These are phyloP conservation scores for Sebastes hubbsi DNA, from an alignment of 2,797 vertebrate species.

Conservation along the genomic window DNA sequence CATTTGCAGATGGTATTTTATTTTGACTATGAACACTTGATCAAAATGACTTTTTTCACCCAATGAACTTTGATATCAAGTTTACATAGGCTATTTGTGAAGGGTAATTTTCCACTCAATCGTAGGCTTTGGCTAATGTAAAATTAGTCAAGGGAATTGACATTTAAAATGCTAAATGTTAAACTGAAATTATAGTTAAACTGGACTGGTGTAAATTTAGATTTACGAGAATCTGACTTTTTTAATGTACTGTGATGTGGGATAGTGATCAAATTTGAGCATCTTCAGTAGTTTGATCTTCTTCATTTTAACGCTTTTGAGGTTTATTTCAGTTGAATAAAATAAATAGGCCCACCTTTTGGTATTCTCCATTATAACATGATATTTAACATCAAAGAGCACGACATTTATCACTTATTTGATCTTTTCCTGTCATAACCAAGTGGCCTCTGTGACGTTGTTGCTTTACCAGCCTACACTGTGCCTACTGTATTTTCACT, in stretches of 20 bases:
- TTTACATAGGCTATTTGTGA: background rate
- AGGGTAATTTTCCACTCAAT: background rate
- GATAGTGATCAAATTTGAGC: background rate
- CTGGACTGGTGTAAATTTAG: background rate
- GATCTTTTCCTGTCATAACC: constrained; percentile 6
- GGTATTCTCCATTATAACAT: background rate
- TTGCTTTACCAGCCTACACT: background rate
- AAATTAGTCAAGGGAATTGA: background rate
- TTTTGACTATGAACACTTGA: background rate
- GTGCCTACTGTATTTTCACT: background rate
- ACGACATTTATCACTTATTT: background rate
- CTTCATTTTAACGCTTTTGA: background rate
- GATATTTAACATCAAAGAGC: constrained; percentile 13
- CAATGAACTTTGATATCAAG: background rate
- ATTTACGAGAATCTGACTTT: background rate
- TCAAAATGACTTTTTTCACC: background rate
- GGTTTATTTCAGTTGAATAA: background rate
- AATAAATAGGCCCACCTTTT: background rate
- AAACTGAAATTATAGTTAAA: background rate
- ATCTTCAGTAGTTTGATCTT: background rate
- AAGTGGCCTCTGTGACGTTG: background rate
- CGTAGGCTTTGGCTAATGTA: background rate
- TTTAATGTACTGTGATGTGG: background rate
- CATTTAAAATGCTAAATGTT: background rate
- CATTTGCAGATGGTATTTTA: too few species aligned